Base-by-base conservation (phyloP, 1,140 invertebrate genomes). In the Pseudomyrmex gracilis region DNA sequence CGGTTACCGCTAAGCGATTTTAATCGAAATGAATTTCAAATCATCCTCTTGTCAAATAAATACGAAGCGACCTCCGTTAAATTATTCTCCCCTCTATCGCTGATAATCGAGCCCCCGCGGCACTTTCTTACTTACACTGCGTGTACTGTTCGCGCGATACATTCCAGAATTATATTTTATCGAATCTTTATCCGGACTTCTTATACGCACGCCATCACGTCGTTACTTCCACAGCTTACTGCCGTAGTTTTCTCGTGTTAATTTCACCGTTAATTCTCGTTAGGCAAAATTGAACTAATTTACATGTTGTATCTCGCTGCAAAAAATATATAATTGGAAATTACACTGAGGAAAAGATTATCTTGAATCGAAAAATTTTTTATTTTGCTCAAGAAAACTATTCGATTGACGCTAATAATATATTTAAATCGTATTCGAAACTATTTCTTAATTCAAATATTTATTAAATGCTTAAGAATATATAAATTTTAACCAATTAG, bases 11-110 rank as follows among this genome's bases (percentile, higher is more conserved):
- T 63, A 43, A 49, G 12, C n/a, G 47, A 76, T 76, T 76, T 63
- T 53, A 49, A 76, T 76, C 12, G 73, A 61, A 61, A 63, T 63
- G 13, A 64, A 64, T 76, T 34, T 64, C 58, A 34, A 64, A 55
- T 63, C 12, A 63, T 51, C 22, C 20, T n/a, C 12, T 34, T 22
- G 22, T 76, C 58, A 64, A 76, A 76, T 63, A 43, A 63, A 63
- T 74, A 20, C 7, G n/a, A 74, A 51, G 58, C 10, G 22, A 64
- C 12, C 5, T 9, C n/a, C 12, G n/a, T 7, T 51, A 34, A 63
- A 76, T 64, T 76, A 76, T 53, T 76, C 47, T 43, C 2, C 8
- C 10, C 73, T 34, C 34, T 76, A 53, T 74, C 20, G 20, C 15
- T 13, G 43, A 15, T 15, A 49, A 60, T 73, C 70, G 49, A 70